phyloP scores from a whole-genome alignment of 2,797 vertebrate species.

The Spinus olivaceus region DNA sequence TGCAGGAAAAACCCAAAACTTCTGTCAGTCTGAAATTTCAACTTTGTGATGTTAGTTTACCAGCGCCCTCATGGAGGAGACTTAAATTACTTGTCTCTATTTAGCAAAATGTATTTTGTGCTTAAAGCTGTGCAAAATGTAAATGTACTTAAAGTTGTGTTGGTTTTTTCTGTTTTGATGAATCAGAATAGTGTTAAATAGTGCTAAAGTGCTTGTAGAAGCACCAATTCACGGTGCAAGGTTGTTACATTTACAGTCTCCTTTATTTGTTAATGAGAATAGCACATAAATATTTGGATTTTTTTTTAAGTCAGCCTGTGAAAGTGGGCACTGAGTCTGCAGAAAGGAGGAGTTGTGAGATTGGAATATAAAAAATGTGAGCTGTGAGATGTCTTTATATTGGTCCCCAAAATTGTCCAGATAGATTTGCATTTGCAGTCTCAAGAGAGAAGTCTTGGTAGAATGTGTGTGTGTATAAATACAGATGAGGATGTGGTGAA shows the following conservation, averaged over 20 bases:
- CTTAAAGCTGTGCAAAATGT: not conserved
- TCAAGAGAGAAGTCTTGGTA: not conserved
- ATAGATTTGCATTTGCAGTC: not conserved
- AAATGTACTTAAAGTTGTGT: not conserved
- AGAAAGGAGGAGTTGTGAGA: not conserved
- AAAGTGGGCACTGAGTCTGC: not conserved
- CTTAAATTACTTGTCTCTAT: not conserved
- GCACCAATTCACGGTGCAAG: not conserved
- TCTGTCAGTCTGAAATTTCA: not conserved
- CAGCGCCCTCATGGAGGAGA: accelerated
- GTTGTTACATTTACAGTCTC: not conserved
- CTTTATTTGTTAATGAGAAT: not conserved
- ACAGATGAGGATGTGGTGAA: not conserved
- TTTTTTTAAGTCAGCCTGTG: not conserved
- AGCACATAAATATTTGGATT: not conserved
- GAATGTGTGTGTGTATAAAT: not conserved
- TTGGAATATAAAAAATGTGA: not conserved
- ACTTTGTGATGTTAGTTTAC: not conserved
- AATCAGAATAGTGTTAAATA: not conserved
- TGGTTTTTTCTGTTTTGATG: not conserved
- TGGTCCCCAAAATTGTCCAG: not conserved
- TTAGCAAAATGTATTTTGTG: not conserved
- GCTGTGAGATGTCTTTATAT: not conserved
- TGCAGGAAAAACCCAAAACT: not conserved
- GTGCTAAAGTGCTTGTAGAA: not conserved